Evolutionary conservation across 2,888 invertebrate species (phyloP).

Genomic region (Chironomus tentans): DNA sequence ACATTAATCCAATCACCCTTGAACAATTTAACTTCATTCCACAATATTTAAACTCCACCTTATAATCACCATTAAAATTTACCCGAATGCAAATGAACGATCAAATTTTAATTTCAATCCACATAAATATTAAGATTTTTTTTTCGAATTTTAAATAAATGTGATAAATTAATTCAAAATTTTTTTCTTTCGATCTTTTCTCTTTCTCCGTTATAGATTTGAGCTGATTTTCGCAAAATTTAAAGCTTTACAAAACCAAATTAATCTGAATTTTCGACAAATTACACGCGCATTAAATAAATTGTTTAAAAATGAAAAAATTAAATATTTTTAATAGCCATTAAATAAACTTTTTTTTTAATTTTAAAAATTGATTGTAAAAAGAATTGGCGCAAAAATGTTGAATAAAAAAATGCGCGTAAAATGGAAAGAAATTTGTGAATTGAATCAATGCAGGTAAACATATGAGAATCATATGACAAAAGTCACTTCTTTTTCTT

Average conservation of each 20-base stretch:
- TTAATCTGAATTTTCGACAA: neutral
- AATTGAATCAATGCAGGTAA: conserved; percentile 16
- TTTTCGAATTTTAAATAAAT: neutral
- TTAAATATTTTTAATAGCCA: neutral
- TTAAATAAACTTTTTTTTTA: neutral
- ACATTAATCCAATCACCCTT: too few species aligned
- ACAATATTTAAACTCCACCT: neutral
- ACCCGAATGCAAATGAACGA: neutral
- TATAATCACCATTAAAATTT: neutral
- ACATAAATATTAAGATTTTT: neutral
- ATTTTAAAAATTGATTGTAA: neutral
- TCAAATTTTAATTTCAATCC: neutral
- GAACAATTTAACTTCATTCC: neutral
- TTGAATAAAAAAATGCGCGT: neutral
- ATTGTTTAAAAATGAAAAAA: neutral
- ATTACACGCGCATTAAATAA: neutral
- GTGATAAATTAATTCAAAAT: neutral
- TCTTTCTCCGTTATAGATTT: neutral
- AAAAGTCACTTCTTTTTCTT: neutral
- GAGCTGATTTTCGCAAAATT: conserved; percentile 4
- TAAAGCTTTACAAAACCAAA: neutral
- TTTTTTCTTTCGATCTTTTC: conserved; percentile 1
- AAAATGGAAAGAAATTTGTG: neutral
- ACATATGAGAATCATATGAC: neutral
- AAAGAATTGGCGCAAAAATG: neutral